A percentile compares a stretch with the other conserved stretches of the same genome.
These are phyloP conservation scores for Canis aureus DNA, from an alignment of 2,113 vertebrate genomes.

Conservation along the genomic window DNA sequence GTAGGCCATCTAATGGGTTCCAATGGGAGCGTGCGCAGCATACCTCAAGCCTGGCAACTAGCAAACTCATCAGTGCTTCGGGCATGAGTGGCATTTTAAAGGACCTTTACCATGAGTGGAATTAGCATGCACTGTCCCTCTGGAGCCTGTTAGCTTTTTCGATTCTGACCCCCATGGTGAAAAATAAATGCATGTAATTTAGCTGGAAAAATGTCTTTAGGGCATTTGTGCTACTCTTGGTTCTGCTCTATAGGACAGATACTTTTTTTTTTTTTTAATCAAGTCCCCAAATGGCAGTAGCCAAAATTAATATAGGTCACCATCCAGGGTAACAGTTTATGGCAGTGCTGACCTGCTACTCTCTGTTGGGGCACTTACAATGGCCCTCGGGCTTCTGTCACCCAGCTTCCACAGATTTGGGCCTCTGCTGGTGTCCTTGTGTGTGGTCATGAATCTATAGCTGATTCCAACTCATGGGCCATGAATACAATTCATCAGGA, in stretches of 20 bases:
- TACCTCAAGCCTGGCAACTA: conserved; percentile 67
- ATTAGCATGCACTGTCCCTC: conserved; percentile 84
- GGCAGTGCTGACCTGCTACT: background rate
- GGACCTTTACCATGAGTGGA: conserved; percentile 83
- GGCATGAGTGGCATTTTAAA: conserved; percentile 83
- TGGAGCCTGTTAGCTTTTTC: conserved; percentile 86
- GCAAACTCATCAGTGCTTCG: conserved; percentile 78
- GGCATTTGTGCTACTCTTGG: conserved; percentile 78
- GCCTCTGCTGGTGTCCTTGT: background rate
- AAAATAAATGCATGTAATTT: conserved; percentile 82
- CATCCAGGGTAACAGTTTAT: background rate
- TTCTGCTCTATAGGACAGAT: conserved; percentile 66
- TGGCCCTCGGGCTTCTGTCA: background rate
- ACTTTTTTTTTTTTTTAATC: background rate
- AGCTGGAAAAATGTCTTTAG: conserved; percentile 76
- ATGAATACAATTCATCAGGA: background rate
- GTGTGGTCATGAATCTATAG: background rate
- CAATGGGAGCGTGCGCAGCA: conserved; percentile 70
- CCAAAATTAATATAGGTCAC: conserved; percentile 43
- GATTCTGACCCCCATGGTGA: conserved; percentile 72
- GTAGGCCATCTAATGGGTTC: conserved; percentile 86
- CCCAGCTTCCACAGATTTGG: background rate
- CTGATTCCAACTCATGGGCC: background rate
- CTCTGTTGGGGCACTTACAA: background rate
- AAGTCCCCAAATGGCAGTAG: conserved; percentile 1